Evolutionary conservation across 1,140 invertebrate genomes (phyloP).

Genomic region (Centruroides vittatus): DNA sequence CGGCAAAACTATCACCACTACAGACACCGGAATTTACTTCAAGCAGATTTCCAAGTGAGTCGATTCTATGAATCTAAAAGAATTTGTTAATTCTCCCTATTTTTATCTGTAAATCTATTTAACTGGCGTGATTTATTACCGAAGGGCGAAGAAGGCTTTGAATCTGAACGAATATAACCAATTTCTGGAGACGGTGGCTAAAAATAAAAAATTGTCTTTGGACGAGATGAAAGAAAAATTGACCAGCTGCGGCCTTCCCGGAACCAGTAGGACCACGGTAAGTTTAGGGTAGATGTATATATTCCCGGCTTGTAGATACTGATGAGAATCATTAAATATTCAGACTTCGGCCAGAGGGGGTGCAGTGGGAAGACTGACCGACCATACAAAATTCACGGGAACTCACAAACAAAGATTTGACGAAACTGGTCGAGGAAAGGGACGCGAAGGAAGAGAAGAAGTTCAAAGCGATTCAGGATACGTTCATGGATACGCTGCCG

Average conservation of each 20-base stretch:
- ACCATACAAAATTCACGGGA: conserved; percentile 77
- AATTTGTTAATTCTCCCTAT: too few species aligned
- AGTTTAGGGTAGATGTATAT: neutral
- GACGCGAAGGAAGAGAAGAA: conserved; percentile 70
- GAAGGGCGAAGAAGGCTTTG: conserved; percentile 20
- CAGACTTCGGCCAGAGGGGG: conserved; percentile 9
- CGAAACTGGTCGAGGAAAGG: conserved; percentile 70
- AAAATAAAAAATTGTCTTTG: conserved; percentile 57
- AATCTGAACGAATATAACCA: conserved; percentile 55
- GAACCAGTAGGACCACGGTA: conserved; percentile 20
- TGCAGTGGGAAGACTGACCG: conserved; percentile 72
- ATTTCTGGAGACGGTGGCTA: conserved; percentile 63
- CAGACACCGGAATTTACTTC: conserved; percentile 75
- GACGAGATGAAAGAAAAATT: conserved; percentile 61
- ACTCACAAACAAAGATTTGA: conserved; percentile 81
- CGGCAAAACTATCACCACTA: conserved; percentile 63
- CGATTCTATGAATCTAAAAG: too few species aligned
- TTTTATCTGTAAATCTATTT: too few species aligned
- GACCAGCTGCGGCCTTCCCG: conserved; percentile 57
- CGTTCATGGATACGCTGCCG: conserved; percentile 75
- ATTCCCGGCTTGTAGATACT: neutral
- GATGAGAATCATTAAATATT: neutral
- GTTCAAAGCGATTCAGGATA: conserved; percentile 62
- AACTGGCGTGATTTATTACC: neutral
- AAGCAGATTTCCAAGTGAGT: conserved; percentile 63